Percentiles rank a stretch among this genome's conserved stretches.
These are phyloP conservation scores for Nerophis ophidion DNA, from an alignment of 2,113 vertebrate genomes.

Conservation along the genomic window DNA sequence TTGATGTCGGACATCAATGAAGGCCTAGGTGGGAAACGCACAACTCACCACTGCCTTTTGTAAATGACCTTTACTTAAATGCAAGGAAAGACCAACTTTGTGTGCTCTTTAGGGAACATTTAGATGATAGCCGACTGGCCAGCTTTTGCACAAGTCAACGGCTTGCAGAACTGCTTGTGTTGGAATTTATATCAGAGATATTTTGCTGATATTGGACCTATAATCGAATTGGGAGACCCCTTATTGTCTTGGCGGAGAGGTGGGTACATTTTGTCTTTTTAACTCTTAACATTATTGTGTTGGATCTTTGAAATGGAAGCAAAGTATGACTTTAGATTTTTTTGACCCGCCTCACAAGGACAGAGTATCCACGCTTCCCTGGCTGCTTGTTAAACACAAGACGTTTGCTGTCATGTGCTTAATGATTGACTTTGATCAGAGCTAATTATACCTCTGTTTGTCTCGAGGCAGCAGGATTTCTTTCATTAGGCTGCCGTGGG, in stretches of 20 bases:
- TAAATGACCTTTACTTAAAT: too few relatives aligned
- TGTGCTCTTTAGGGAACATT: too few relatives aligned
- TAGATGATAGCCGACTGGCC: too few relatives aligned
- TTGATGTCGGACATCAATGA: too few relatives aligned
- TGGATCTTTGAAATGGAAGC: constrained; percentile 4
- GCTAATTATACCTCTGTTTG: constrained; percentile 39
- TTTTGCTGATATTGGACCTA: too few relatives aligned
- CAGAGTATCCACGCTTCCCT: constrained; percentile 22
- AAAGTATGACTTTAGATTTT: constrained; percentile 1
- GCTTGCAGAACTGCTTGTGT: too few relatives aligned
- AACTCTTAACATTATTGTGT: constrained; percentile 5
- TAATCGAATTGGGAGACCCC: too few relatives aligned
- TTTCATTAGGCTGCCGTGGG: constrained; percentile 15
- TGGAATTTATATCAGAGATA: too few relatives aligned
- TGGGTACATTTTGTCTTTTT: neutral
- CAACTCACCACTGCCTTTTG: too few relatives aligned
- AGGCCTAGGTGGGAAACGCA: too few relatives aligned
- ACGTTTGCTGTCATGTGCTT: constrained; percentile 42
- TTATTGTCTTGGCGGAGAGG: neutral
- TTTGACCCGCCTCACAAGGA: constrained; percentile 16
- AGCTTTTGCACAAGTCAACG: too few relatives aligned
- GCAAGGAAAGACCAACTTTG: too few relatives aligned
- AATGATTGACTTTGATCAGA: constrained; percentile 42
- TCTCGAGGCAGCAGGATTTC: constrained; percentile 10
- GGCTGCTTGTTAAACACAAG: constrained; percentile 26